Conservation (phyloP, 2,797 vertebrate genomes). For the Sorex maritimensis region DNA sequence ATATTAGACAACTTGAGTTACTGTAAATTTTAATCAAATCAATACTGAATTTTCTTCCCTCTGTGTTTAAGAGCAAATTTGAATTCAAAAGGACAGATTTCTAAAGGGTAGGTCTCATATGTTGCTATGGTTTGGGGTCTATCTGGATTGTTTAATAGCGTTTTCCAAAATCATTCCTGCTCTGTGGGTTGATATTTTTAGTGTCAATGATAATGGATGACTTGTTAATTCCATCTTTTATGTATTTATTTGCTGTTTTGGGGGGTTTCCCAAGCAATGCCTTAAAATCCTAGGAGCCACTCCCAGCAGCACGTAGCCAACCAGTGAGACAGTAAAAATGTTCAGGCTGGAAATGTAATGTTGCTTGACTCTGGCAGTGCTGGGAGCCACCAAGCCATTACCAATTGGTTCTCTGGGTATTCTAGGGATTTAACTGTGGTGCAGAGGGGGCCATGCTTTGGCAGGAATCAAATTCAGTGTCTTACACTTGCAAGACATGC, state of each 20-base stretch:
- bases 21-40: constrained; percentile 3
- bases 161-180: background rate
- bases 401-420: too few relatives aligned
- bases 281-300: too few relatives aligned
- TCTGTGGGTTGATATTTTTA: background rate
- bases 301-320: too few relatives aligned
- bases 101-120: background rate
- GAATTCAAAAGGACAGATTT: background rate
- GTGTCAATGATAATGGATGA: background rate
- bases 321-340: too few relatives aligned
- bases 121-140: background rate
- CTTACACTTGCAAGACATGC: too few relatives aligned
- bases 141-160: too few relatives aligned
- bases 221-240: background rate
- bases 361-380: too few relatives aligned
- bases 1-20: constrained; percentile 23
- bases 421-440: too few relatives aligned
- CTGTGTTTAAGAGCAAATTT: background rate
- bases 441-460: too few relatives aligned
- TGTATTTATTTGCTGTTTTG: background rate
- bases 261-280: background rate
- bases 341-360: too few relatives aligned
- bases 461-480: too few relatives aligned
- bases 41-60: background rate
- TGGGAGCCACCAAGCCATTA: too few relatives aligned